Evolutionary conservation across 2,888 invertebrate species (phyloP).

Genomic region (Apodemia zela): DNA sequence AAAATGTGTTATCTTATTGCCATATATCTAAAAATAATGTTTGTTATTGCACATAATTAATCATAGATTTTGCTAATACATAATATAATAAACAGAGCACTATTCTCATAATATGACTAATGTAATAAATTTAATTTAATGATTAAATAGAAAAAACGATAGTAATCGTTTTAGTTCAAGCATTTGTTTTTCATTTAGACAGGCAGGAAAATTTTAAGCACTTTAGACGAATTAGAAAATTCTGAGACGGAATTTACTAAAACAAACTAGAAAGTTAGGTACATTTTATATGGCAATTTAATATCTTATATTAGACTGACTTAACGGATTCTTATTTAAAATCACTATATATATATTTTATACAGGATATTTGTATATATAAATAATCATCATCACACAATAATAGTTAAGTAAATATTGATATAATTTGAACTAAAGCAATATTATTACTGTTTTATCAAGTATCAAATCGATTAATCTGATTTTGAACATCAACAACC

Average conservation of each 20-base stretch:
- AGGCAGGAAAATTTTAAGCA: constrained; percentile 2
- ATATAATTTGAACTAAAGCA: not conserved
- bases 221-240: constrained; percentile 3
- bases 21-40: not conserved
- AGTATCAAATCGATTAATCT: too few relatives aligned
- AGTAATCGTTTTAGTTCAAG: not conserved
- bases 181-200: not conserved
- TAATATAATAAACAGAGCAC: not conserved
- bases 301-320: not conserved
- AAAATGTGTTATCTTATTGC: too few relatives aligned
- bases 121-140: not conserved
- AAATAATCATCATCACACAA: constrained; percentile 1
- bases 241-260: constrained; percentile 4
- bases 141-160: not conserved
- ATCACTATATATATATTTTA: constrained; percentile 3
- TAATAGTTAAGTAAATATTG: not conserved
- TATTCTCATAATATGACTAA: not conserved
- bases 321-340: not conserved
- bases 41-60: constrained; percentile 8
- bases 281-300: constrained; percentile 5
- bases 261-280: constrained; percentile 6
- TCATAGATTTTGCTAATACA: constrained; percentile 5
- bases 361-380: not conserved
- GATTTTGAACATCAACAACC: too few relatives aligned
- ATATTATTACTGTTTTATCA: too few relatives aligned